A percentile compares a stretch with the other conserved stretches of the same genome.
Conservation (phyloP, 2,113 vertebrate genomes). For the Bettongia penicillata region DNA sequence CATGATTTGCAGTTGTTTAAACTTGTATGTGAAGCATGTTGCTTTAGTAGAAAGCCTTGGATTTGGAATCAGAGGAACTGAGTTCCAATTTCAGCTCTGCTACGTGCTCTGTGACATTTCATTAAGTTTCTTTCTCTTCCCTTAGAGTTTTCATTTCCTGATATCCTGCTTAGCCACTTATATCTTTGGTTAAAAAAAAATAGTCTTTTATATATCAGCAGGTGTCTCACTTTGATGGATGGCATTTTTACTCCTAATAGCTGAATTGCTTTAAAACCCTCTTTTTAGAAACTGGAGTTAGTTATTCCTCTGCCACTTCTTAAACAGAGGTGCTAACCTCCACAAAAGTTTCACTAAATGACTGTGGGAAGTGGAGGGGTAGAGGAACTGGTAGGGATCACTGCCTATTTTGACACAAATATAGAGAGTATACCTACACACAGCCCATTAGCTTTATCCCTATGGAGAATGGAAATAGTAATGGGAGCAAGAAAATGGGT, state of each 20-base stretch:
- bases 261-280: not conserved
- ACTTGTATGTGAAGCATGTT: not conserved
- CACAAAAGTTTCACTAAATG: not conserved
- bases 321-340: not conserved
- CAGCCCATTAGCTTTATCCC: not conserved
- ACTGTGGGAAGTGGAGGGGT: not conserved
- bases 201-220: not conserved
- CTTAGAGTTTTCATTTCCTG: constrained; percentile 18
- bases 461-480: not conserved
- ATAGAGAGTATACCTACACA: not conserved
- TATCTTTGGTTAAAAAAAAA: not conserved
- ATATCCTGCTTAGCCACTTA: not conserved
- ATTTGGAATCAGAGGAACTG: not conserved
- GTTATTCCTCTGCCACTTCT: not conserved
- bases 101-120: not conserved
- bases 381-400: not conserved
- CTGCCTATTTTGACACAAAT: not conserved
- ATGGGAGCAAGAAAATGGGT: not conserved
- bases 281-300: not conserved
- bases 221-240: not conserved
- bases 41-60: not conserved
- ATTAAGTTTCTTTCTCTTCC: not conserved
- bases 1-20: not conserved
- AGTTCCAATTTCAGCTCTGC: not conserved
- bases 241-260: not conserved